A percentile compares a stretch with the other conserved stretches of the same genome.
These are phyloP conservation scores for Sceloporus tristichus DNA, from an alignment of 2,113 vertebrate genomes.

Conservation along the genomic window DNA sequence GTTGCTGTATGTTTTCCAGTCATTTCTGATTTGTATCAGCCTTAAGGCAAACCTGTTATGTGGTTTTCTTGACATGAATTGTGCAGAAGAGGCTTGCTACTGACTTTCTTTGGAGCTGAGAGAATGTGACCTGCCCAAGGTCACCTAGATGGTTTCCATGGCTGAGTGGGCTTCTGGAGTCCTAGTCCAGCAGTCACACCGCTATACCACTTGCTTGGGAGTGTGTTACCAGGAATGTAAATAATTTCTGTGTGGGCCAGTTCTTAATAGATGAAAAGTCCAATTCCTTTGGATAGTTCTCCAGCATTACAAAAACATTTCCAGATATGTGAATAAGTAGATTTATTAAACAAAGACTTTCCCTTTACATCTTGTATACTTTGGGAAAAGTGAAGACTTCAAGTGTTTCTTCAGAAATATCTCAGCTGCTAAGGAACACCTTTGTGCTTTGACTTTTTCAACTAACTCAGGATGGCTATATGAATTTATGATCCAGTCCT, in stretches of 20 bases:
- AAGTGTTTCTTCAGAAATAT: neutral
- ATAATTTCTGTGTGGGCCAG: too few species aligned
- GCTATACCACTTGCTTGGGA: neutral
- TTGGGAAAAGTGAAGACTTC: too few species aligned
- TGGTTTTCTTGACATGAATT: neutral
- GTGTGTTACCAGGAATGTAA: too few species aligned
- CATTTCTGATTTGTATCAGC: neutral
- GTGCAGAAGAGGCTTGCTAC: too few species aligned
- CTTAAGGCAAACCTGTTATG: neutral
- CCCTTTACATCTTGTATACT: too few species aligned
- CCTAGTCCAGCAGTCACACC: neutral
- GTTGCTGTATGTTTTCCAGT: neutral
- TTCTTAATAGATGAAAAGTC: too few species aligned
- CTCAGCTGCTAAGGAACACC: neutral
- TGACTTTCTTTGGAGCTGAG: too few species aligned
- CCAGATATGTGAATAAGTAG: too few species aligned
- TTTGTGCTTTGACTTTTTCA: neutral
- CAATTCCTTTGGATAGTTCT: too few species aligned
- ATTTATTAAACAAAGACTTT: too few species aligned
- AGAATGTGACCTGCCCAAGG: neutral
- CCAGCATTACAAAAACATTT: too few species aligned
- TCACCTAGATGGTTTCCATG: neutral
- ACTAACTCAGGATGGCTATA: neutral
- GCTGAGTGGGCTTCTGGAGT: neutral
- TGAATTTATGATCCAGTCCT: neutral